A percentile compares a stretch with the other conserved stretches of the same genome.
Conservation (phyloP, 2,797 vertebrate species). For the Micromesistius poutassou region DNA sequence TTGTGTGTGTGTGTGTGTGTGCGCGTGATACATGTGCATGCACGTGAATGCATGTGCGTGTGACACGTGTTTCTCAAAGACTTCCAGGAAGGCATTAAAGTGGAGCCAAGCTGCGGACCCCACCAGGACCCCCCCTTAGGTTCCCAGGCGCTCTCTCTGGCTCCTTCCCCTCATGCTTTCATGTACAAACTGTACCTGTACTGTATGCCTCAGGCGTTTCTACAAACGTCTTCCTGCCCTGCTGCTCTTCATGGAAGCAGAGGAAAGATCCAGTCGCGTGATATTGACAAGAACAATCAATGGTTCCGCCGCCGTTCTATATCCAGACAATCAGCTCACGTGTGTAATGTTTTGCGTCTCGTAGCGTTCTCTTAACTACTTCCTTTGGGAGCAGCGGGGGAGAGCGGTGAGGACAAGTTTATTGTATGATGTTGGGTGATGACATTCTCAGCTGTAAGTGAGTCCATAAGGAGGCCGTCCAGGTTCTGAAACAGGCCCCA, state of each 20-base stretch:
- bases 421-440: background rate
- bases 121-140: slow-evolving; percentile 13
- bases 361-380: background rate
- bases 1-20: background rate
- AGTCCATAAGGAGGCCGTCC: background rate
- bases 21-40: background rate
- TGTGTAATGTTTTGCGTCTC: slow-evolving; percentile 42
- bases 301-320: slow-evolving; percentile 12
- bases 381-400: slow-evolving; percentile 9
- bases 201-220: background rate
- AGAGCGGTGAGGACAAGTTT: background rate
- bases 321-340: slow-evolving; percentile 25
- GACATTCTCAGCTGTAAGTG: background rate
- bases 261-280: background rate
- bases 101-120: slow-evolving; percentile 22
- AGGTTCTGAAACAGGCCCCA: background rate
- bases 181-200: background rate
- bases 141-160: slow-evolving; percentile 10
- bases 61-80: background rate
- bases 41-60: background rate
- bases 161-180: slow-evolving; percentile 14
- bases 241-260: slow-evolving; percentile 22
- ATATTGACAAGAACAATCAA: slow-evolving; percentile 41
- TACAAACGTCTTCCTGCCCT: slow-evolving; percentile 46
- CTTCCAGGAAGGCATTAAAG: slow-evolving; percentile 44